Base-by-base conservation (phyloP, 2,888 invertebrate species). In the Ectemnius cavifrons region DNA sequence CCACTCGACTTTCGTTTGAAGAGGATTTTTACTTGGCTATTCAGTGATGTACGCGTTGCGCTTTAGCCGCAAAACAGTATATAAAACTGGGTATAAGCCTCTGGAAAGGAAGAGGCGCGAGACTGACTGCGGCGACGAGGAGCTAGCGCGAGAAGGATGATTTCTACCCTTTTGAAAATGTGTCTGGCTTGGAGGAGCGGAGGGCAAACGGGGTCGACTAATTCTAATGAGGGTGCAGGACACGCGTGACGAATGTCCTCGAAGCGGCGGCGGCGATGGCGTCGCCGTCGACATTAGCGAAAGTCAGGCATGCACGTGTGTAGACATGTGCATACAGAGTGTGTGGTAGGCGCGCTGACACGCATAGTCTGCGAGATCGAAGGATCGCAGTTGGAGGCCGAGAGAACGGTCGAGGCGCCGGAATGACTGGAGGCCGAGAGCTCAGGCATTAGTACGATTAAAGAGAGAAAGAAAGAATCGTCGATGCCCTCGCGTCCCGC, bases 381-480 rank as follows among this genome's bases (percentile, higher is more conserved):
- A 13, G 23, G 56, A 56, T 3, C 37, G 37, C 4, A 4, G 58
- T 58, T 52, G 52, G 37, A 20, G 4, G 37, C n/a, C 28, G 20
- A n/a, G 13, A 13, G 37, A 37, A 18, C 16, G 61, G 49, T 63
- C 63, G 56, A 14, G 74, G 56, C 56, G 20, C 14, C 60, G 49
- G 11, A 47, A n/a, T 14, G 56, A 52, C 52, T 52, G 57, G 18
- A 47, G 57, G 47, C 47, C 47, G 37, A 2, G 37, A 2, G 49
- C 20, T 56, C 47, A 18, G 0, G 61, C 60, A 37, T 45, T 45
- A 37, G 16, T 45, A 45, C n/a, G 61, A 61, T n/a, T 16, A 61
- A 46, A 6, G 52, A 52, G 52, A 52, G 52, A 52, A 14, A 52
- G 52, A 16, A 23, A 6, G 16, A 52, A 14, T 14, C 16, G 16